A percentile compares a stretch with the other conserved stretches of the same genome.
phyloP scores from a whole-genome alignment of 2,797 vertebrate species.

The Fratercula arctica region DNA sequence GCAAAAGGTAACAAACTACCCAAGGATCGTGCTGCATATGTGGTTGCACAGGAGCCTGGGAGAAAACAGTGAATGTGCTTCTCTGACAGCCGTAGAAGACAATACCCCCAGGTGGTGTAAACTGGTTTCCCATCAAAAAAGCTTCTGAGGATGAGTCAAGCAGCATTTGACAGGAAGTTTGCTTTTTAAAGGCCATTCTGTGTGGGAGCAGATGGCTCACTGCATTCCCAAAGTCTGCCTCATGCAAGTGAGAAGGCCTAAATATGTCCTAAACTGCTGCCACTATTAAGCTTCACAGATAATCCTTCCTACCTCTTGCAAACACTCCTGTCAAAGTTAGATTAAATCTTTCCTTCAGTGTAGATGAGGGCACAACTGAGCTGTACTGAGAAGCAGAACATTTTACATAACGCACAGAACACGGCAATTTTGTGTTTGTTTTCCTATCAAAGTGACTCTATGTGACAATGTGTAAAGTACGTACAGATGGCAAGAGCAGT shows the following conservation, averaged over 20 bases:
- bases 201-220: conserved; percentile 34
- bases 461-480: conserved; percentile 41
- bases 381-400: not conserved
- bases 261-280: conserved; percentile 41
- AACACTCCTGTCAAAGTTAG: conserved; percentile 31
- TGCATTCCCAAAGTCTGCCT: not conserved
- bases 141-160: not conserved
- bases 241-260: not conserved
- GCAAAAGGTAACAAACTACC: not conserved
- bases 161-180: not conserved
- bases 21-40: fast-evolving
- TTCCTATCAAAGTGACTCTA: not conserved
- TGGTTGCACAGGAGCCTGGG: not conserved
- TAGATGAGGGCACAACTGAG: not conserved
- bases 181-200: not conserved
- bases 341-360: not conserved
- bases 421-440: conserved; percentile 17
- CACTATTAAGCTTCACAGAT: conserved; percentile 7
- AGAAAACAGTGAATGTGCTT: not conserved
- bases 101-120: not conserved
- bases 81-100: not conserved
- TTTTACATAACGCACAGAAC: conserved; percentile 1
- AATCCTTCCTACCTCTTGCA: conserved; percentile 29
- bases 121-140: not conserved
- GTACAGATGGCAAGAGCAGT: conserved; percentile 49